These are phyloP conservation scores for Bubalus kerabau DNA, from an alignment of 2,113 vertebrate species.

Conservation along the genomic window DNA sequence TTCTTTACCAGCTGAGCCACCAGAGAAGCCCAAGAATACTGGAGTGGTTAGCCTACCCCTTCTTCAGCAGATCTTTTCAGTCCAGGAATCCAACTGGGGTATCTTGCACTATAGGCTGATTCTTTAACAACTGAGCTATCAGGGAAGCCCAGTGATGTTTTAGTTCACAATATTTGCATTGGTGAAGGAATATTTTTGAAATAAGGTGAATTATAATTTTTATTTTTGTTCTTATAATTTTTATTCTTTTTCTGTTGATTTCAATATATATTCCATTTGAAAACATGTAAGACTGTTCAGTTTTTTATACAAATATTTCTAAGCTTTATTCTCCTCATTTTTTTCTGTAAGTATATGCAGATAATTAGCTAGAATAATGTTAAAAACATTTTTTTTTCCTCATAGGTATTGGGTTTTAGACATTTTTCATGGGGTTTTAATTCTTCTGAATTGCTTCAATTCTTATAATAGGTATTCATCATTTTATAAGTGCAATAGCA, in stretches of 20 bases:
- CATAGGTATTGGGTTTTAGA: neutral
- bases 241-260: neutral
- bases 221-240: neutral
- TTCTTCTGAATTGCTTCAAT: neutral
- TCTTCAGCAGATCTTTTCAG: neutral
- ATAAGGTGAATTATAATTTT: neutral
- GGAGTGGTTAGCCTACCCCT: neutral
- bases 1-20: neutral
- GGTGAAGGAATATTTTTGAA: neutral
- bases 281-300: neutral
- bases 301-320: neutral
- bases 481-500: neutral
- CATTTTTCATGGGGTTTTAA: neutral
- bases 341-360: neutral
- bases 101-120: neutral
- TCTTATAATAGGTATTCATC: neutral
- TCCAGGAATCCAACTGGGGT: neutral
- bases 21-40: neutral
- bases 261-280: neutral
- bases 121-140: neutral
- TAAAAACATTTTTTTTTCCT: neutral
- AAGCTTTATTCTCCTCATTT: neutral
- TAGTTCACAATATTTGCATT: neutral
- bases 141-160: neutral
- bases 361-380: neutral